Percentiles rank a stretch among this genome's conserved stretches.
Conservation (phyloP, 2,888 invertebrate species). For the Pecten maximus region DNA sequence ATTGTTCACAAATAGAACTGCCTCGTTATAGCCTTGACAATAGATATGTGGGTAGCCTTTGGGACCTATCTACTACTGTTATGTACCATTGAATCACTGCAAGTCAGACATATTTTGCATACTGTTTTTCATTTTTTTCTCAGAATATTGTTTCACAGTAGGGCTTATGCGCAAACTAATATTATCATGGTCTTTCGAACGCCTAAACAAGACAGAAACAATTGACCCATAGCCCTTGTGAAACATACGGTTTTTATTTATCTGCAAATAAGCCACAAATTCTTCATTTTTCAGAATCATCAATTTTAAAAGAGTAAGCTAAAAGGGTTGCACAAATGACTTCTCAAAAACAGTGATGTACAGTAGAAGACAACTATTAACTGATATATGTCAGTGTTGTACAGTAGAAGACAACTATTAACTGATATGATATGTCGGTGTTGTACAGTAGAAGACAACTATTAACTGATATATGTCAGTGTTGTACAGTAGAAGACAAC, state of each 20-base stretch:
- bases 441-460: no score
- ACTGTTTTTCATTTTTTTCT: not conserved
- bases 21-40: not conserved
- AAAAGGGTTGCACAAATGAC: no score
- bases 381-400: no score
- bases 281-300: no score
- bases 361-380: no score
- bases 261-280: no score
- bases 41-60: not conserved
- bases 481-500: no score
- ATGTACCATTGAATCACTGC: not conserved
- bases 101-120: conserved; percentile 8
- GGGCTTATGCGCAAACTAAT: not conserved
- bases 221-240: not conserved
- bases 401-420: no score
- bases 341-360: no score
- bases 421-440: no score
- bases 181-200: not conserved
- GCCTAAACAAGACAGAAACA: not conserved
- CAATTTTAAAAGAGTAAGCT: no score
- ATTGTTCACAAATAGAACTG: not conserved
- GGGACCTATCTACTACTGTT: not conserved
- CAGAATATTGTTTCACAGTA: not conserved
- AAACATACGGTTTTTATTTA: not conserved
- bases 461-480: no score